Evolutionary conservation across 2,888 invertebrate species (phyloP).

Genomic region (Acheta domesticus): DNA sequence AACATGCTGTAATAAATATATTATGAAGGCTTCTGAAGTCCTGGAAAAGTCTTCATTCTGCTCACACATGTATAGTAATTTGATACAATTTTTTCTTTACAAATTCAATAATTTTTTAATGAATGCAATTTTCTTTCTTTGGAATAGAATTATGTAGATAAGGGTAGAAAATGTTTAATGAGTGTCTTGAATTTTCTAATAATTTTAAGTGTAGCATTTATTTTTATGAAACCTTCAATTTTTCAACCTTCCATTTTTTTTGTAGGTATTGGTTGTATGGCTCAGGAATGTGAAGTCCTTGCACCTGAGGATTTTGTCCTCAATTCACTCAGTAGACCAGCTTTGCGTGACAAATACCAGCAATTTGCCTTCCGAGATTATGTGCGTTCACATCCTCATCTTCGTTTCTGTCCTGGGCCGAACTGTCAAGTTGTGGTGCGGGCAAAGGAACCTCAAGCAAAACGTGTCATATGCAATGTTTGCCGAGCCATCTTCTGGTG

Average conservation of each 20-base stretch:
- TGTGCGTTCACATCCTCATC: slow-evolving; percentile 86
- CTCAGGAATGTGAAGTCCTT: slow-evolving; percentile 85
- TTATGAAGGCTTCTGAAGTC: too few relatives aligned
- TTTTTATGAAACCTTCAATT: too few relatives aligned
- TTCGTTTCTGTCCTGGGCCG: slow-evolving; percentile 92
- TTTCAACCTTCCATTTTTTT: background rate
- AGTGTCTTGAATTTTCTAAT: too few relatives aligned
- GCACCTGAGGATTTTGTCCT: slow-evolving; percentile 96
- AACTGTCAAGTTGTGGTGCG: slow-evolving; percentile 89
- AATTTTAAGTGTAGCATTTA: too few relatives aligned
- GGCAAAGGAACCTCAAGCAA: slow-evolving; percentile 76
- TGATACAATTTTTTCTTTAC: too few relatives aligned
- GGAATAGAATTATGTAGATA: too few relatives aligned
- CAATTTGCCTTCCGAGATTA: slow-evolving; percentile 95
- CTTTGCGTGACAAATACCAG: slow-evolving; percentile 83
- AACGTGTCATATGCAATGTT: slow-evolving; percentile 80
- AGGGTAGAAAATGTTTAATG: too few relatives aligned
- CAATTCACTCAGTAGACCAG: slow-evolving; percentile 74
- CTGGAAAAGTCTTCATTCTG: too few relatives aligned
- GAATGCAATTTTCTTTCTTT: too few relatives aligned
- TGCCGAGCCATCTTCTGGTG: slow-evolving; percentile 87
- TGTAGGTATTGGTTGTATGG: slow-evolving; percentile 95
- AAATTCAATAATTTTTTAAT: too few relatives aligned
- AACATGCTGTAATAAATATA: too few relatives aligned
- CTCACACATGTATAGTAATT: too few relatives aligned